Evolutionary conservation across 2,113 vertebrate genomes (phyloP).

Genomic region (Harpagus bidentatus): DNA sequence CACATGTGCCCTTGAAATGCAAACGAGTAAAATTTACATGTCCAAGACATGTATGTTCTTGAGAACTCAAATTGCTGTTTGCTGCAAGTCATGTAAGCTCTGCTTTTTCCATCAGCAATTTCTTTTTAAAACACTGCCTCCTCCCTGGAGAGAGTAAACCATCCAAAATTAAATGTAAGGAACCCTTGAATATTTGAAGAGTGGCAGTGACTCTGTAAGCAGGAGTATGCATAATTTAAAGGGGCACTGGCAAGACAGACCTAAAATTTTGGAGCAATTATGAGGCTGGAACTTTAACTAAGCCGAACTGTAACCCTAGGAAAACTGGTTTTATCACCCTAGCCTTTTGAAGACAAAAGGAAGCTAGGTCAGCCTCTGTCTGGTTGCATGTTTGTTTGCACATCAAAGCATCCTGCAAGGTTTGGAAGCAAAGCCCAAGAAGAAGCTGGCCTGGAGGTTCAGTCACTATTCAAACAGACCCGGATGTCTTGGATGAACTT

Average conservation of each 20-base stretch:
- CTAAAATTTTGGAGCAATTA: slow-evolving; percentile 19
- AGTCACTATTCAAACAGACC: neutral
- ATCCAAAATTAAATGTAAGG: slow-evolving; percentile 36
- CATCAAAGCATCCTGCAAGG: neutral
- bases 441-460: neutral
- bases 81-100: neutral
- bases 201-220: slow-evolving; percentile 1
- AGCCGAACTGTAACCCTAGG: neutral
- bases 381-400: neutral
- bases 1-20: slow-evolving; percentile 1
- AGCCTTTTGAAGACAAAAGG: neutral
- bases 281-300: neutral
- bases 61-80: slow-evolving; percentile 5
- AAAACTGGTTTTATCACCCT: neutral
- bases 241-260: neutral
- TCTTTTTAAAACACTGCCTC: slow-evolving; percentile 25
- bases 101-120: neutral
- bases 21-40: neutral
- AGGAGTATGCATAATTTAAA: slow-evolving; percentile 42
- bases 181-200: slow-evolving; percentile 45
- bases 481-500: neutral
- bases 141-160: slow-evolving; percentile 2
- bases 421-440: neutral
- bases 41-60: neutral
- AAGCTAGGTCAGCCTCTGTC: neutral